Percentiles rank a stretch among this genome's conserved stretches.
phyloP scores from a whole-genome alignment of 2,888 invertebrate species.

The Charanyca ferruginea region DNA sequence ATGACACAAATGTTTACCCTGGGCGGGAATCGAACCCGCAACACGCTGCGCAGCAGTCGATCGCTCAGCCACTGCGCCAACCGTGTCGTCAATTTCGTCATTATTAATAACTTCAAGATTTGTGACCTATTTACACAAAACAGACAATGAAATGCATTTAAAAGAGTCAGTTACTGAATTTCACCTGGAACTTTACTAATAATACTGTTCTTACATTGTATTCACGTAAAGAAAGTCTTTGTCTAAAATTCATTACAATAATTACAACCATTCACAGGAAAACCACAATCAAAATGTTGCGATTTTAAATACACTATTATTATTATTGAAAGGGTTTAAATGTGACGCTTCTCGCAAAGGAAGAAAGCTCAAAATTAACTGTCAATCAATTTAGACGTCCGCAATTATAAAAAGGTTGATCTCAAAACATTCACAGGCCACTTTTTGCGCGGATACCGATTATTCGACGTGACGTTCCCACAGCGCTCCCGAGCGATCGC shows the following conservation, averaged over 20 bases:
- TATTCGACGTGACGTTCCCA: slow-evolving; percentile 90
- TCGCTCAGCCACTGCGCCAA: too few relatives aligned
- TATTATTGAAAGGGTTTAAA: slow-evolving; percentile 38
- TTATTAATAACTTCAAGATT: slow-evolving; percentile 17
- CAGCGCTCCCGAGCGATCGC: slow-evolving; percentile 76
- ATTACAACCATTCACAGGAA: slow-evolving; percentile 19
- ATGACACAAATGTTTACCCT: too few relatives aligned
- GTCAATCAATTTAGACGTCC: slow-evolving; percentile 67
- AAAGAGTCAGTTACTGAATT: slow-evolving; percentile 19
- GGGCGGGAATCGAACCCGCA: too few relatives aligned
- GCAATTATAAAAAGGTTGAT: slow-evolving; percentile 76
- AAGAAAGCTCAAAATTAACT: slow-evolving; percentile 67
- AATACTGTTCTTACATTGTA: background rate
- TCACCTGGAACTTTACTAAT: slow-evolving; percentile 24
- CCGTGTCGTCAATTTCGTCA: too few relatives aligned
- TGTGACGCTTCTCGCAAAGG: slow-evolving; percentile 52
- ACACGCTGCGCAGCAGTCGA: too few relatives aligned
- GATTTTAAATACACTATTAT: slow-evolving; percentile 31
- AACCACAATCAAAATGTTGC: slow-evolving; percentile 29
- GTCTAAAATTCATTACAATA: slow-evolving; percentile 21
- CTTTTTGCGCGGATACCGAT: slow-evolving; percentile 88
- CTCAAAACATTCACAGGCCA: slow-evolving; percentile 72
- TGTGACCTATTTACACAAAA: slow-evolving; percentile 39
- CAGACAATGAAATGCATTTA: slow-evolving; percentile 43
- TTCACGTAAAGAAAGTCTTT: background rate